Base-by-base conservation (phyloP, 2,888 invertebrate species). In the Parapristionchus giblindavisi region DNA sequence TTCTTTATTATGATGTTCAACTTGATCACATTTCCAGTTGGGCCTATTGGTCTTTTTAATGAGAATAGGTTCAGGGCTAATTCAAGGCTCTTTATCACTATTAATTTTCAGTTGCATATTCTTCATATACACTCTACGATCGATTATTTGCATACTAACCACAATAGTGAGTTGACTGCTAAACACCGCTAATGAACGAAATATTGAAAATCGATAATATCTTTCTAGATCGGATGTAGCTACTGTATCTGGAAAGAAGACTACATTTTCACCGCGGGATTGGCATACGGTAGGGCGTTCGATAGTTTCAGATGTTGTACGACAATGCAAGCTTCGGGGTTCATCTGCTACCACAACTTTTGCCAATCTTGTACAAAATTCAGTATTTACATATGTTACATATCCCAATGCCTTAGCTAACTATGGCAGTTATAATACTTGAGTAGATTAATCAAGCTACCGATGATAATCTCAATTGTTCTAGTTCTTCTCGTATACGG, bases 401-500 rank as follows among this genome's bases (percentile, higher is more conserved):
- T 48, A 14, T 48, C 48, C 14, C 11, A 21, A 21, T 21, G 21
- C 14, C 48, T 48, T 21, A n/a, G n/a, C n/a, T n/a, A n/a, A n/a
- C n/a, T n/a, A n/a, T n/a, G n/a, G n/a, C n/a, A n/a, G n/a, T n/a
- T n/a, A n/a, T n/a, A n/a, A n/a, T n/a, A n/a, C n/a, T n/a, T n/a
- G n/a, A n/a, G n/a, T n/a, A n/a, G n/a, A n/a, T n/a, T n/a, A n/a
- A n/a, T 61, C 61, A 4, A 61, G 36, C 27, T 24, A 38, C n/a
- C 24, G 27, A 24, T 38, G 61, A 38, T 8, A 5, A 40, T 24
- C 24, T 60, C 61, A 17, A 43, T 14, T 14, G 14, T 98, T 27
- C 8, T 29, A 71, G 70, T 54, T 40, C 43, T 71, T 21, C 27
- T 71, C 40, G 56, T 40, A 29, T 71, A 71, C 21, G 40, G 34